Base-by-base conservation (phyloP, 2,888 invertebrate species). In the Agrotis segetum region DNA sequence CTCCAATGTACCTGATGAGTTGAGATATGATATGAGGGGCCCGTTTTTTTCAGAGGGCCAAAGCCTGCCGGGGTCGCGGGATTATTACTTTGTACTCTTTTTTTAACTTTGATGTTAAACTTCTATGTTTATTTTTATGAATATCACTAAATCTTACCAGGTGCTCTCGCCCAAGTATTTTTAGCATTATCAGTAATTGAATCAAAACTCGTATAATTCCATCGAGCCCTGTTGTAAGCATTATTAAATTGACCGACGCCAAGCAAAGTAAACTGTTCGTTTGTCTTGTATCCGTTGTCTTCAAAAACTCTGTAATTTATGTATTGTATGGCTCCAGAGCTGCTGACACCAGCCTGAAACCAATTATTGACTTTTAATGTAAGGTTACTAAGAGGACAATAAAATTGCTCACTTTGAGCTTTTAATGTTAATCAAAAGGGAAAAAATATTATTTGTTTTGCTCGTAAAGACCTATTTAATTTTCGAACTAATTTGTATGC, bases 281-380 rank as follows among this genome's bases (percentile, higher is more conserved):
- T 94, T 1, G 89, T 76, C 1, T 84, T 81, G 56, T 89, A 92
- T 0, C 97, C 97, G 79, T 94, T 90, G 80, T 97, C 96, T 82
- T 92, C 90, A 76, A 95, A 96, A 1, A 96, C 81, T 16, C 91
- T 88, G 19, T 94, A 66, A 49, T 66, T 66, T 21, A 66, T 49
- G 21, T 61, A 61, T 49, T 66, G 61, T 17, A 66, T 61, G 7
- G 14, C 34, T 21, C 47, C 49, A 0, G 34, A 14, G 14, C 34
- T 66, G 34, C 47, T 66, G 0, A 66, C 61, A 14, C 66, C 66
- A 49, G 66, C 66, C 62, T 61, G 6, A 14, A 46, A 44, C 13
- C 6, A 17, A 60, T 24, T 17, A 19, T 40, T 40, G 11, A 40
- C 40, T 40, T 40, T 40, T 11, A 40, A 40, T 40, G 9, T 40